Percentiles rank a stretch among this genome's conserved stretches.
phyloP scores from a whole-genome alignment of 2,113 vertebrate species.

The Cavia porcellus region DNA sequence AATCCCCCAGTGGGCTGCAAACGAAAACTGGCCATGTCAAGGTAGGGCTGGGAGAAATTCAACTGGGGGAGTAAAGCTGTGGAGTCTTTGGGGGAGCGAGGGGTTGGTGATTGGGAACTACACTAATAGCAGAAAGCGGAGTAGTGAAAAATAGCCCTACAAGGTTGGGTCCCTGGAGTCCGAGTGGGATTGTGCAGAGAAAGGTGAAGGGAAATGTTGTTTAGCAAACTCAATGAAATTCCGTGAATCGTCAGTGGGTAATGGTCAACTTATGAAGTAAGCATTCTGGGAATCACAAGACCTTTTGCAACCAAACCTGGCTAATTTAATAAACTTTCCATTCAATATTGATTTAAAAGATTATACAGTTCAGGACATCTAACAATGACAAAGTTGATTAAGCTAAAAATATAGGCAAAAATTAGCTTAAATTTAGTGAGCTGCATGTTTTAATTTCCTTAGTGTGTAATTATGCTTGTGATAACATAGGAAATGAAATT shows the following conservation, averaged over 20 bases:
- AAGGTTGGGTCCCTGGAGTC: neutral
- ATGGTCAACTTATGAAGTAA: neutral
- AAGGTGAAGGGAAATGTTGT: neutral
- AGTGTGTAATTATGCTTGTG: neutral
- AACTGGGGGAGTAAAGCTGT: neutral
- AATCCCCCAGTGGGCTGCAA: conserved; percentile 55
- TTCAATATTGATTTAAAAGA: neutral
- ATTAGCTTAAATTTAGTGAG: neutral
- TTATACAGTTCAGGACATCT: neutral
- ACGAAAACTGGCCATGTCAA: conserved; percentile 82
- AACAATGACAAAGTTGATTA: neutral
- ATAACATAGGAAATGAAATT: neutral
- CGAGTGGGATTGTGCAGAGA: neutral
- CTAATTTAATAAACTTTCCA: neutral
- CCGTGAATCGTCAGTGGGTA: neutral
- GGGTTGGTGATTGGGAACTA: neutral
- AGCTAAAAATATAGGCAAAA: conserved; percentile 38
- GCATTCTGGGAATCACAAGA: neutral
- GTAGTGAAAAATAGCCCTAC: neutral
- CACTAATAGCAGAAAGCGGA: neutral
- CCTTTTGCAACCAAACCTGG: neutral
- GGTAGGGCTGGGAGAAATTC: conserved; percentile 63
- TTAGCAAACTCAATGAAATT: neutral
- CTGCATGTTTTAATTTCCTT: conserved; percentile 9
- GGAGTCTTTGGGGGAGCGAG: neutral